Percentiles rank a stretch among this genome's conserved stretches.
phyloP scores from a whole-genome alignment of 1,140 invertebrate genomes.

The Brachionus manjavacas region DNA sequence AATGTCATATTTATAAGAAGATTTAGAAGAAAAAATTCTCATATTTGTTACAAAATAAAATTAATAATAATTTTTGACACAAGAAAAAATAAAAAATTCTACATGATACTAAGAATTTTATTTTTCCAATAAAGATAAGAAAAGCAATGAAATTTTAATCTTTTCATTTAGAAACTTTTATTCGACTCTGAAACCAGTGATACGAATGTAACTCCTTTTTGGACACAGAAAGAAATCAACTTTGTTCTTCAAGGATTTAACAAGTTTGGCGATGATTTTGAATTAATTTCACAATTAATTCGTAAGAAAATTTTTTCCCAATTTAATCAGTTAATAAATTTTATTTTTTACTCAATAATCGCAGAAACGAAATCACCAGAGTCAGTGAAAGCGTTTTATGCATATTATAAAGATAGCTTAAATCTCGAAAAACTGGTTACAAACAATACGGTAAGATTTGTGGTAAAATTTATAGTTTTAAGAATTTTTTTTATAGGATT shows the following conservation, averaged over 20 bases:
- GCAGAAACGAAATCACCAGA: background rate
- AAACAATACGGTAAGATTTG: conserved; percentile 4
- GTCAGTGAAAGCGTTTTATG: conserved; percentile 21
- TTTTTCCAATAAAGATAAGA: too few relatives aligned
- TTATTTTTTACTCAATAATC: too few relatives aligned
- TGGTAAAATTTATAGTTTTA: background rate
- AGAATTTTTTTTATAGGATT: background rate
- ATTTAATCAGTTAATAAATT: background rate
- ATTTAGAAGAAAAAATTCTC: too few relatives aligned
- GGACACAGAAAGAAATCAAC: conserved; percentile 8
- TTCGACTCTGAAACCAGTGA: background rate
- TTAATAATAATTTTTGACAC: too few relatives aligned
- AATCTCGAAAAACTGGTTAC: background rate
- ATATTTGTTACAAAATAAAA: too few relatives aligned
- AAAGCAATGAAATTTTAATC: background rate
- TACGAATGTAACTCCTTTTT: background rate
- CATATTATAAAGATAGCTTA: conserved; percentile 2
- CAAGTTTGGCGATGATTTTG: conserved; percentile 27
- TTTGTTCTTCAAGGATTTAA: conserved; percentile 2
- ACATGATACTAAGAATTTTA: too few relatives aligned
- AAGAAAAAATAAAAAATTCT: too few relatives aligned
- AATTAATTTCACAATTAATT: background rate
- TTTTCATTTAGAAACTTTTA: background rate
- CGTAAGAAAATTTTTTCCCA: background rate
- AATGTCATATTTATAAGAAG: too few relatives aligned